Base-by-base conservation (phyloP, 2,888 invertebrate genomes). In the Mactromeris polynyma region DNA sequence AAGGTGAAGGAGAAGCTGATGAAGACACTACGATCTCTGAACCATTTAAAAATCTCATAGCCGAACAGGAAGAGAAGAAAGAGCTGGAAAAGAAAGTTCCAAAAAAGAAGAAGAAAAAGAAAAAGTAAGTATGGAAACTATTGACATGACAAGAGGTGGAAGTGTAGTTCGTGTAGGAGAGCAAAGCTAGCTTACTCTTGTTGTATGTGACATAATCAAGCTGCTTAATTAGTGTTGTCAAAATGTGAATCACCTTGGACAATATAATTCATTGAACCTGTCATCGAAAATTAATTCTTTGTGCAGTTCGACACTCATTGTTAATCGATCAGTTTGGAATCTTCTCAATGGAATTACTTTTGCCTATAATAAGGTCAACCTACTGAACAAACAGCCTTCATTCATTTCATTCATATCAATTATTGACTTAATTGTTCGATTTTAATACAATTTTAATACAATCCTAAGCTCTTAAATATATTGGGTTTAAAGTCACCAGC, bases 91-190 rank as follows among this genome's bases (percentile, higher is more conserved):
- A 83, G 91, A 94, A 87, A 94, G 93, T 64, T 90, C 93, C 87
- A 92, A 94, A 79, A 93, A 94, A 94, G 86, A 95, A 95, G 92
- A 95, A 95, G 92, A 95, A 95, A 89, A 94, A 94, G 90, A 93
- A 93, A 93, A 93, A 93, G 94, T 94, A 90, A 91, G 93, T 33
- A 51, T 36, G 33, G 19, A 69, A 2, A 17, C 2, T 46, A 46
- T 46, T 46, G 46, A 14, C 46, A 46, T 46, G 17, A 46, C 11
- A 46, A 46, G 46, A 1, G 17, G 9, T 14, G 17, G 46, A 46
- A 46, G 46, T 46, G 14, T 46, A 17, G 46, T 46, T 46, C 17
- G 46, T 46, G 11, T 46, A 46, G 46, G 46, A 17, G 46, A 2
- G 14, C 46, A 3, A 46, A n/a, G n/a, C 14, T 7, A 46, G 46